A percentile compares a stretch with the other conserved stretches of the same genome.
Evolutionary conservation across 2,797 vertebrate species (phyloP).

Genomic region (Discoglossus pictus): DNA sequence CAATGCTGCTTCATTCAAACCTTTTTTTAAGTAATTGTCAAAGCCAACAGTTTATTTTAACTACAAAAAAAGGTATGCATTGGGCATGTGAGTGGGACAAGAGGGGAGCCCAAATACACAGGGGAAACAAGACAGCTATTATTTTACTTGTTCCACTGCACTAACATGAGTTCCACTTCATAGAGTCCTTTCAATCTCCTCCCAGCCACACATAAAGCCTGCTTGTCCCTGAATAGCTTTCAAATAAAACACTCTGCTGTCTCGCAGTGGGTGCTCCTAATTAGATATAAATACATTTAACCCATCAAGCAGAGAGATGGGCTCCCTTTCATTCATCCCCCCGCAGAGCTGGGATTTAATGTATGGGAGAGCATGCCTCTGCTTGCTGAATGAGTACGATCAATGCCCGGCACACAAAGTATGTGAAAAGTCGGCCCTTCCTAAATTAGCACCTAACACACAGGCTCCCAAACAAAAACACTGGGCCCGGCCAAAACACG

Average conservation of each 20-base stretch:
- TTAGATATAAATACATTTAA: conserved; percentile 56
- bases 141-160: conserved; percentile 9
- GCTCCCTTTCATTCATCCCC: conserved; percentile 35
- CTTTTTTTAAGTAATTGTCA: conserved; percentile 20
- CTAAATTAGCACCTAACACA: conserved; percentile 61
- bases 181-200: conserved; percentile 24
- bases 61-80: conserved; percentile 24
- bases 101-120: conserved; percentile 1
- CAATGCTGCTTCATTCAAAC: neutral
- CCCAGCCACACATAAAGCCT: conserved; percentile 34
- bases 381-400: conserved; percentile 56
- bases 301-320: conserved; percentile 57
- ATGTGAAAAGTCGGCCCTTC: conserved; percentile 58
- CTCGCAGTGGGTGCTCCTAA: conserved; percentile 53
- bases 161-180: conserved; percentile 44
- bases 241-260: conserved; percentile 33
- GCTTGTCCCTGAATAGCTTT: conserved; percentile 50
- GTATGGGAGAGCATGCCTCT: conserved; percentile 56
- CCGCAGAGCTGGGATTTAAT: conserved; percentile 55
- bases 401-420: conserved; percentile 56
- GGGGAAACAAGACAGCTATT: conserved; percentile 34
- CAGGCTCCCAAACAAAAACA: conserved; percentile 55
- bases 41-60: conserved; percentile 39
- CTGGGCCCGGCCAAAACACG: conserved; percentile 18
- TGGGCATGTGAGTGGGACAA: conserved; percentile 23